A percentile compares a stretch with the other conserved stretches of the same genome.
These are phyloP conservation scores for Ormyrus rosae DNA, from an alignment of 2,888 invertebrate species.

Conservation along the genomic window DNA sequence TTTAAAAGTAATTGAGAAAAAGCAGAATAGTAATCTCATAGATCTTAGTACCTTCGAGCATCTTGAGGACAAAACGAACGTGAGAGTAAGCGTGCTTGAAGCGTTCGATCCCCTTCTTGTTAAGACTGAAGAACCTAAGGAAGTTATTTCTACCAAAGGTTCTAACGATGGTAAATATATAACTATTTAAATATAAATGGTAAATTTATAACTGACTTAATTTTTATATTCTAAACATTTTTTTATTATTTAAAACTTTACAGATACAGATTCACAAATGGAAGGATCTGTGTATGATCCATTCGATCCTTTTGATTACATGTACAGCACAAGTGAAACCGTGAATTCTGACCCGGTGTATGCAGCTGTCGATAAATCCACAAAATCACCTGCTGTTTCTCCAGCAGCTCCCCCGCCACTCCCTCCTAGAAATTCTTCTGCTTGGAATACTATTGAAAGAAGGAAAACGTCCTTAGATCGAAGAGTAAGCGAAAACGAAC, in stretches of 20 bases:
- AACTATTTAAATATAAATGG: not conserved
- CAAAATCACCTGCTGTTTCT: slow-evolving; percentile 77
- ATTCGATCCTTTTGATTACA: slow-evolving; percentile 88
- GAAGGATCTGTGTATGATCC: slow-evolving; percentile 84
- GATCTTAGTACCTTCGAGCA: slow-evolving; percentile 77
- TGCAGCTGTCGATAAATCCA: slow-evolving; percentile 81
- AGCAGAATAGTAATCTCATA: slow-evolving; percentile 79
- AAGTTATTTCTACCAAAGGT: slow-evolving; percentile 59
- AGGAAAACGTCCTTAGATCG: slow-evolving; percentile 74
- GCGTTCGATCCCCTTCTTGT: slow-evolving; percentile 90
- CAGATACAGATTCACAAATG: slow-evolving; percentile 78
- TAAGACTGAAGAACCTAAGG: slow-evolving; percentile 78
- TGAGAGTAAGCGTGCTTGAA: slow-evolving; percentile 85
- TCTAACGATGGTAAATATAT: slow-evolving; percentile 57
- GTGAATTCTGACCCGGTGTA: slow-evolving; percentile 82
- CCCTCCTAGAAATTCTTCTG: slow-evolving; percentile 79
- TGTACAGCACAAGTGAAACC: slow-evolving; percentile 83
- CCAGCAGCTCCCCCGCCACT: slow-evolving; percentile 80
- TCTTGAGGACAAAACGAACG: slow-evolving; percentile 77
- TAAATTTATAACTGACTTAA: not conserved
- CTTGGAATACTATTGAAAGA: slow-evolving; percentile 77
- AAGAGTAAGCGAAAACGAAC: slow-evolving; percentile 65
- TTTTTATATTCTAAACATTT: not conserved
- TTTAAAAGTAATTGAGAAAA: slow-evolving; percentile 75
- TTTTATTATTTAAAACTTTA: slow-evolving; percentile 43